Base-by-base conservation (phyloP, 1,140 invertebrate genomes). In the Scaptomyza pallida region DNA sequence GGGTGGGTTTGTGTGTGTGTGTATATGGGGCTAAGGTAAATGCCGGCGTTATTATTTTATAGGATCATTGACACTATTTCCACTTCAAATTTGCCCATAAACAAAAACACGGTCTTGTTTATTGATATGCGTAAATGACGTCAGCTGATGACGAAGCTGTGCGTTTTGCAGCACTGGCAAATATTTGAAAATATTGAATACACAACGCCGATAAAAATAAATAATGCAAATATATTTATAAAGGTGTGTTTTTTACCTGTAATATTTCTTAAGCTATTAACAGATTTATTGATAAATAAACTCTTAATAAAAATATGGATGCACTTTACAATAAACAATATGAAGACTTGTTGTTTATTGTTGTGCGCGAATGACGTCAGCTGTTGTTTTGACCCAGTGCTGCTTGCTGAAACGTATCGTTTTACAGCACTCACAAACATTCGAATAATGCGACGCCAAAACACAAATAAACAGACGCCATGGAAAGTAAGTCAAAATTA, bases 291-390 rank as follows among this genome's bases (percentile, higher is more conserved):
- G n/a, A n/a, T n/a, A n/a, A n/a, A n/a, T n/a, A n/a, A n/a, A n/a
- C n/a, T n/a, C n/a, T n/a, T n/a, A n/a, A n/a, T n/a, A n/a, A n/a
- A n/a, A n/a, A n/a, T n/a, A n/a, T n/a, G n/a, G n/a, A n/a, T n/a
- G n/a, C n/a, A n/a, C n/a, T n/a, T n/a, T n/a, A n/a, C n/a, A n/a
- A n/a, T n/a, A n/a, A n/a, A n/a, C n/a, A n/a, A n/a, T n/a, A n/a
- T n/a, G n/a, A n/a, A n/a, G 26, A 9, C 26, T 30, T 30, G 6
- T 30, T 30, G 26, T 30, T 30, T 63, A 59, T 60, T 61, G 56
- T 45, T 43, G 54, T 48, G 33, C 12, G 10, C 5, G 43, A 86
- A 77, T 85, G 80, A 85, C 77, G 77, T 85, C 81, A 77, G 74
- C 54, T 63, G 64, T n/a, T 45, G 26, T 63, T 59, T n/a, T 45